Evolutionary conservation across 2,888 invertebrate species (phyloP).

Genomic region (Trisateles emortualis): DNA sequence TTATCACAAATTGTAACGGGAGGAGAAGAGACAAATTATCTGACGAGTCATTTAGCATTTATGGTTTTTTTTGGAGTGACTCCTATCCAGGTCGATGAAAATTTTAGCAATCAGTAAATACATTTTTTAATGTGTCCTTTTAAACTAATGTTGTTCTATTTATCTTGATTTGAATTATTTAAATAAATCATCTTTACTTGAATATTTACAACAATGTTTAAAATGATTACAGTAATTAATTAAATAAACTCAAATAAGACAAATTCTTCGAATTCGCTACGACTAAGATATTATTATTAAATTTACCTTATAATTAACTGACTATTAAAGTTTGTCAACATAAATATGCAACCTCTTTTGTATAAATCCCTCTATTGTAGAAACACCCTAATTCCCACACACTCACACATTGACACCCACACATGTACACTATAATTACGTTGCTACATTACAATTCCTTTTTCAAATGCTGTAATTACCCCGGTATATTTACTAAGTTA

Average conservation of each 20-base stretch:
- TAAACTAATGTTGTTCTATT: too few species aligned
- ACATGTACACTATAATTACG: constrained; percentile 62
- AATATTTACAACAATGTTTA: neutral
- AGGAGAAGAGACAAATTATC: neutral
- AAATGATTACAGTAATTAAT: neutral
- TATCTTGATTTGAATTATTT: too few species aligned
- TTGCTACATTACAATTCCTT: constrained; percentile 72
- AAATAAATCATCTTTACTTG: too few species aligned
- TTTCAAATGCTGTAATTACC: constrained; percentile 73
- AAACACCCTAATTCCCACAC: constrained; percentile 51
- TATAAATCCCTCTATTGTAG: constrained; percentile 43
- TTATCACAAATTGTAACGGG: too few species aligned
- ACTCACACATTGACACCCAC: constrained; percentile 52
- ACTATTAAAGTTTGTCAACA: constrained; percentile 30
- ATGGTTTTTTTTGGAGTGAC: too few species aligned
- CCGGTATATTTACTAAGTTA: constrained; percentile 59
- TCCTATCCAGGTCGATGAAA: too few species aligned
- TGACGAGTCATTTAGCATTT: too few species aligned
- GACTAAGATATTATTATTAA: neutral
- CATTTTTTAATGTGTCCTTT: too few species aligned
- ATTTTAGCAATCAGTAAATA: too few species aligned
- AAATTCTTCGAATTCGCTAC: neutral
- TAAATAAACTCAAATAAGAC: neutral
- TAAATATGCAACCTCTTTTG: constrained; percentile 34
- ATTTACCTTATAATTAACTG: constrained; percentile 29